A percentile compares a stretch with the other conserved stretches of the same genome.
phyloP scores from a whole-genome alignment of 2,113 vertebrate species.

The Paramormyrops kingsleyae region DNA sequence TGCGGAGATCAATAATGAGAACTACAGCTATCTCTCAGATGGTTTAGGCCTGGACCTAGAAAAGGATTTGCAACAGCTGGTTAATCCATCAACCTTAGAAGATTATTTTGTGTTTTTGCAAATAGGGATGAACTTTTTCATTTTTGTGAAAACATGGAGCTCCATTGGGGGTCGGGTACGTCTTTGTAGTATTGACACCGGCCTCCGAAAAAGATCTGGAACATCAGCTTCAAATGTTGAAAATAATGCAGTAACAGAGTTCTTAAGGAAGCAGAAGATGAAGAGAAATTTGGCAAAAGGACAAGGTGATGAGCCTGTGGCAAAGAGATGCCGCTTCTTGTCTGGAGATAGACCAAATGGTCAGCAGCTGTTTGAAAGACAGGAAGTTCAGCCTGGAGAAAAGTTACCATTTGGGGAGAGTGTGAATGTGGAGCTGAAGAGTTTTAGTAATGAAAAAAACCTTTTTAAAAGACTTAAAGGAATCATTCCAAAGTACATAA shows the following conservation, averaged over 20 bases:
- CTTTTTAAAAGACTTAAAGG: no score
- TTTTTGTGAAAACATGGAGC: constrained; percentile 15
- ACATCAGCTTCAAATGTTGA: not conserved
- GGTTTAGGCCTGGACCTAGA: no score
- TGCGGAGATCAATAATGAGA: no score
- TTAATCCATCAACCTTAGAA: not conserved
- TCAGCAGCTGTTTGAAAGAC: not conserved
- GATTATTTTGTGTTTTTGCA: not conserved
- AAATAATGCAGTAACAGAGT: not conserved
- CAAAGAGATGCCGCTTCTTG: not conserved
- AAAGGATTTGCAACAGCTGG: no score
- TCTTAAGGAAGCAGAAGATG: not conserved
- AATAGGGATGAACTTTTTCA: not conserved
- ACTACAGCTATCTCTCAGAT: no score
- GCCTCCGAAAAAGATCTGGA: not conserved
- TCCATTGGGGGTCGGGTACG: not conserved
- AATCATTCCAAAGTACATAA: no score
- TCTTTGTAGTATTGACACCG: not conserved
- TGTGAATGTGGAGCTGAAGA: not conserved
- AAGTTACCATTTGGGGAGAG: not conserved
- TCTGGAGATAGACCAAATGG: not conserved
- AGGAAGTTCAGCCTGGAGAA: not conserved
- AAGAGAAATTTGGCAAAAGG: not conserved
- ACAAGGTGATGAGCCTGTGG: not conserved
- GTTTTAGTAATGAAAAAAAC: not conserved